Percentiles rank a stretch among this genome's conserved stretches.
Conservation (phyloP, 2,113 vertebrate species). For the Sciurus niger region DNA sequence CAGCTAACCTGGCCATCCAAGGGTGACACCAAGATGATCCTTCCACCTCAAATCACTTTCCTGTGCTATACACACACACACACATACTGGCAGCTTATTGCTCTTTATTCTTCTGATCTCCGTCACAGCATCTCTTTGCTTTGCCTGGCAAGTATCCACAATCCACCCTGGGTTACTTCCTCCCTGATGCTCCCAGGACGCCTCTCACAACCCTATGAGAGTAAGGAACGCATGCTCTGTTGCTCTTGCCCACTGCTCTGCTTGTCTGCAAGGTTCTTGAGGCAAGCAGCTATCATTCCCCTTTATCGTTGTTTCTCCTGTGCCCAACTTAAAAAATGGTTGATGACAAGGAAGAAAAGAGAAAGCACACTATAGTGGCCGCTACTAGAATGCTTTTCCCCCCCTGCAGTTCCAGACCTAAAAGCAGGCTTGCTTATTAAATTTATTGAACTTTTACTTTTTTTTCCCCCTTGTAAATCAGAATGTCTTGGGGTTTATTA, state of each 20-base stretch:
- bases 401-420: conserved; percentile 4
- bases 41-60: neutral
- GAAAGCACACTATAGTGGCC: neutral
- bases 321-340: neutral
- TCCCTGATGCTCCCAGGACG: neutral
- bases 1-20: neutral
- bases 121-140: neutral
- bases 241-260: neutral
- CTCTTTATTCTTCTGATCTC: neutral
- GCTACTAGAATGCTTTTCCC: conserved; percentile 34
- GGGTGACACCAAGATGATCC: neutral
- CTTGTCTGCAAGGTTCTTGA: conserved; percentile 51
- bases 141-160: neutral
- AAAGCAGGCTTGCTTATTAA: conserved; percentile 16
- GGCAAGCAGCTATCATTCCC: neutral
- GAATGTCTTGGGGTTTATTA: neutral
- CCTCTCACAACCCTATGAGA: neutral
- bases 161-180: neutral
- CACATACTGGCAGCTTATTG: neutral
- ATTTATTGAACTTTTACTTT: conserved; percentile 31
- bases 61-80: no score
- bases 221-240: neutral
- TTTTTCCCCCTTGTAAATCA: neutral
- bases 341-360: conserved; percentile 44
- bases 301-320: neutral